Evolutionary conservation across 92 coral and sea anemone species (phyloP).

Genomic region (Plumapathes pennacea): DNA sequence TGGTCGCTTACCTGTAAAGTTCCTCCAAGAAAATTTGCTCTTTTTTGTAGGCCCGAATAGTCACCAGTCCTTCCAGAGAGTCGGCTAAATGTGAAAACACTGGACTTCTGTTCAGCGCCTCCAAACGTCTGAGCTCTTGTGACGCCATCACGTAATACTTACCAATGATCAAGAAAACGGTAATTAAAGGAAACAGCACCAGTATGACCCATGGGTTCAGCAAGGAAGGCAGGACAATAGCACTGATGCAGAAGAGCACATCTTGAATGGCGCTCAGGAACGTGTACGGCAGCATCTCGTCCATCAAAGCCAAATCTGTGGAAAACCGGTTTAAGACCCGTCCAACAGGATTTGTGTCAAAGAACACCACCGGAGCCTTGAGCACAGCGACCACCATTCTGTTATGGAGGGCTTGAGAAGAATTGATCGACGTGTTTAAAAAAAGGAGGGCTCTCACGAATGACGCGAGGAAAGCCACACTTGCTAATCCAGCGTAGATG

Average conservation of each 20-base stretch:
- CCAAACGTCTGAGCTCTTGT: conserved; percentile 33
- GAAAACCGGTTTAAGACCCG: conserved; percentile 32
- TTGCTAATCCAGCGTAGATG: conserved; percentile 45
- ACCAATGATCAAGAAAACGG: conserved; percentile 31
- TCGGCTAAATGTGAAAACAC: conserved; percentile 47
- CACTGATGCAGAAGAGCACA: conserved; percentile 34
- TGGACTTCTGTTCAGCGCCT: conserved; percentile 30
- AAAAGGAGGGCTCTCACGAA: conserved; percentile 45
- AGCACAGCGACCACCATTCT: conserved; percentile 39
- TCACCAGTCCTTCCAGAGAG: conserved; percentile 44
- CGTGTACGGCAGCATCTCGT: conserved; percentile 51
- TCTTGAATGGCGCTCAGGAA: conserved; percentile 57
- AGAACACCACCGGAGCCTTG: conserved; percentile 48
- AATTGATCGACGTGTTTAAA: conserved; percentile 42
- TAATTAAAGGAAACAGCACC: conserved; percentile 29
- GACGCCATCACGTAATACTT: conserved; percentile 53
- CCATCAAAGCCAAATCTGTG: conserved; percentile 47
- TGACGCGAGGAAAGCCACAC: conserved; percentile 27
- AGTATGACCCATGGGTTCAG: conserved; percentile 40
- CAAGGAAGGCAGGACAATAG: conserved; percentile 35
- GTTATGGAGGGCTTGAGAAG: conserved; percentile 42
- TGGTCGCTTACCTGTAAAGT: conserved; percentile 30
- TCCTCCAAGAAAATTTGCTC: conserved; percentile 54
- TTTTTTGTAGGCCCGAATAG: conserved; percentile 45
- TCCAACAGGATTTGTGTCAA: conserved; percentile 13